phyloP scores from a whole-genome alignment of 1,140 invertebrate species.

The Probaryconus sp. region DNA sequence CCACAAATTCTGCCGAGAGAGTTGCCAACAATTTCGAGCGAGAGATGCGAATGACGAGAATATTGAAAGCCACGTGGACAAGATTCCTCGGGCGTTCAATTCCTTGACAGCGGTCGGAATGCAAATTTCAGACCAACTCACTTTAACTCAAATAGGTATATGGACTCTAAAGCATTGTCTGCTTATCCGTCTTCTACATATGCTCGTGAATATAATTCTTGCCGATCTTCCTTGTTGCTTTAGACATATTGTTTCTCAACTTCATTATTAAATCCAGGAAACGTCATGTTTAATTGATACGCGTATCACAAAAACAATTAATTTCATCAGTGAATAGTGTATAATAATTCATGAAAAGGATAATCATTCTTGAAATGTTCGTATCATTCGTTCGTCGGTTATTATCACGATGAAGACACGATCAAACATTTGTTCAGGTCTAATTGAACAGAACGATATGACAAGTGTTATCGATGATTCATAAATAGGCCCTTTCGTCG shows the following conservation, averaged over 20 bases:
- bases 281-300: too few species aligned
- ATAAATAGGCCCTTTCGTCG: constrained; percentile 4
- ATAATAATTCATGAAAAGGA: too few species aligned
- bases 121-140: constrained; percentile 44
- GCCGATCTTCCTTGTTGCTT: too few species aligned
- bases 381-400: too few species aligned
- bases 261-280: too few species aligned
- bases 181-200: constrained; percentile 43
- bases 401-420: too few species aligned
- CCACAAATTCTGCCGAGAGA: constrained; percentile 46
- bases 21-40: constrained; percentile 51
- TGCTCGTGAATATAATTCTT: not conserved
- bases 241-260: too few species aligned
- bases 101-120: constrained; percentile 48
- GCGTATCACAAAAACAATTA: too few species aligned
- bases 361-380: too few species aligned
- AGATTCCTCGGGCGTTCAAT: constrained; percentile 54
- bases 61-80: constrained; percentile 56
- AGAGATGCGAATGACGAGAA: constrained; percentile 49
- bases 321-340: too few species aligned
- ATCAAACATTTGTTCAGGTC: constrained; percentile 31
- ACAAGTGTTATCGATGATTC: constrained; percentile 35
- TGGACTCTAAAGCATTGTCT: constrained; percentile 37
- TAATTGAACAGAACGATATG: constrained; percentile 16
- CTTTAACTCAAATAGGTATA: constrained; percentile 43